These are phyloP conservation scores for Neosilurus hyrtlii DNA, from an alignment of 2,797 vertebrate genomes.

Conservation along the genomic window DNA sequence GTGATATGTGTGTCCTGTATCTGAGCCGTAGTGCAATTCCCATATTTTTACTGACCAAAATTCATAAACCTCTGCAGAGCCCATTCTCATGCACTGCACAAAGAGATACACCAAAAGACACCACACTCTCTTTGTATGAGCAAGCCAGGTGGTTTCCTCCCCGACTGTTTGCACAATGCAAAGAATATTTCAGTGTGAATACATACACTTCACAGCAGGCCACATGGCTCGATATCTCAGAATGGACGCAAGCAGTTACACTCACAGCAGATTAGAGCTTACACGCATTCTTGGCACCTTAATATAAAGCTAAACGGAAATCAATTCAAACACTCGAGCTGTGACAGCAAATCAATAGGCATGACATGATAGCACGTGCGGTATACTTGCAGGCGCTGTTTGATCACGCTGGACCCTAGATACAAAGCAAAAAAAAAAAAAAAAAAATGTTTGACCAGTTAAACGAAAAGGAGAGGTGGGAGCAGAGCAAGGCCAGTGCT, in stretches of 20 bases:
- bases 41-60: neutral
- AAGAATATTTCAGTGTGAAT: constrained; percentile 28
- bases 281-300: constrained; percentile 70
- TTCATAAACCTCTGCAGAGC: constrained; percentile 8
- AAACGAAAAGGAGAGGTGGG: constrained; percentile 52
- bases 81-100: neutral
- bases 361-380: constrained; percentile 40
- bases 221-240: constrained; percentile 28
- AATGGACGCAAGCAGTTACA: constrained; percentile 51
- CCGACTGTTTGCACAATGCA: constrained; percentile 9
- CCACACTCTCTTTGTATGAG: constrained; percentile 23
- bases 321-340: constrained; percentile 55
- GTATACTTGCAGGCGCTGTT: constrained; percentile 52
- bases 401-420: constrained; percentile 45
- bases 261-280: constrained; percentile 44
- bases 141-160: neutral
- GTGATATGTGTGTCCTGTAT: constrained; percentile 55
- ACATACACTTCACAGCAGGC: constrained; percentile 41
- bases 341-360: constrained; percentile 49
- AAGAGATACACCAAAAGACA: neutral
- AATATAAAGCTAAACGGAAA: constrained; percentile 54
- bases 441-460: constrained; percentile 43
- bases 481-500: constrained; percentile 44
- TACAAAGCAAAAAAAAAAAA: constrained; percentile 47
- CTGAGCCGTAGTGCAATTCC: constrained; percentile 27